Percentiles rank a stretch among this genome's conserved stretches.
These are phyloP conservation scores for Drosophila emarginata DNA, from an alignment of 2,888 invertebrate species.

Conservation along the genomic window DNA sequence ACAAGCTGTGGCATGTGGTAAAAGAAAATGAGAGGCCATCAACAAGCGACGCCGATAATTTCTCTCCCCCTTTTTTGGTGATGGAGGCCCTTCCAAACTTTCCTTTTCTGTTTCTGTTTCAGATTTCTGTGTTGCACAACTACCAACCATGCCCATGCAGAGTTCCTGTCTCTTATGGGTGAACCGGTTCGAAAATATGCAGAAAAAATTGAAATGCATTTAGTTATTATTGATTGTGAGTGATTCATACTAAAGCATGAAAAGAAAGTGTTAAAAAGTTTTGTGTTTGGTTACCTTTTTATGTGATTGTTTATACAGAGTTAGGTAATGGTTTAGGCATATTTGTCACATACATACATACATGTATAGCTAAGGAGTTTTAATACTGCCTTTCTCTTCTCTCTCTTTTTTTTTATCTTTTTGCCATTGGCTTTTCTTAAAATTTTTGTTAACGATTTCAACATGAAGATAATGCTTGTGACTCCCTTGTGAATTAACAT, in stretches of 20 bases:
- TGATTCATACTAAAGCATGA: slow-evolving; percentile 31
- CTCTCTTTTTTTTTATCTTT: background rate
- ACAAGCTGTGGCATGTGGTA: slow-evolving; percentile 21
- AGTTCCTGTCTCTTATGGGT: slow-evolving; percentile 14
- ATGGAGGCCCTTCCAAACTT: slow-evolving; percentile 62
- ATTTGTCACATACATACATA: no score
- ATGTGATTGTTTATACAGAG: slow-evolving; percentile 10
- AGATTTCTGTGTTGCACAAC: slow-evolving; percentile 59
- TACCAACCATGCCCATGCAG: slow-evolving; percentile 3
- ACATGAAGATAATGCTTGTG: background rate
- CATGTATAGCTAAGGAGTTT: no score
- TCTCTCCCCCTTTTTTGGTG: slow-evolving; percentile 16
- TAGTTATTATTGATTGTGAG: slow-evolving; percentile 37
- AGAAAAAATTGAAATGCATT: slow-evolving; percentile 36
- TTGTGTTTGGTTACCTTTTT: slow-evolving; percentile 19
- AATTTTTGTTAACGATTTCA: no score
- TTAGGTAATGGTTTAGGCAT: slow-evolving; percentile 30
- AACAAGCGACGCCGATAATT: slow-evolving; percentile 25
- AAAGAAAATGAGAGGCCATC: slow-evolving; percentile 20
- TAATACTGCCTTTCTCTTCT: background rate
- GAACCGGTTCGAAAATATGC: slow-evolving; percentile 33
- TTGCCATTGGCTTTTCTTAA: background rate
- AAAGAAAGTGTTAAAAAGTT: slow-evolving; percentile 42
- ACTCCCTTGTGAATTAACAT: background rate
- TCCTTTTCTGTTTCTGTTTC: slow-evolving; percentile 55